Conservation (phyloP, 1,140 invertebrate genomes). For the Bombus terrestris region DNA sequence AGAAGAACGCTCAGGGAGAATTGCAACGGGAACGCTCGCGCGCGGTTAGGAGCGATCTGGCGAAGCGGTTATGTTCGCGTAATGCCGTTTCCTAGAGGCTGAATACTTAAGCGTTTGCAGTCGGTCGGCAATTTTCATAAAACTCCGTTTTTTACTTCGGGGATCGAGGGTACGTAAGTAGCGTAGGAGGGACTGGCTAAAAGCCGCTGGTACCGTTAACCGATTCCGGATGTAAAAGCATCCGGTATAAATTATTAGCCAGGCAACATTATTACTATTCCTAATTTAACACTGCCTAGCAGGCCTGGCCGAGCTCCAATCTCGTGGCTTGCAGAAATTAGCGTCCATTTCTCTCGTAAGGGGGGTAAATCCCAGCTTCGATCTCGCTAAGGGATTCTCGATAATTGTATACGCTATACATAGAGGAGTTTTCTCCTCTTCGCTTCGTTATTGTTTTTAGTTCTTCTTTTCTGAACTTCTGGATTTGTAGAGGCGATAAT, state of each 20-base stretch:
- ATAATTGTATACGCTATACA: not conserved
- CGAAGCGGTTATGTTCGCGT: not conserved
- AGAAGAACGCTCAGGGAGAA: not conserved
- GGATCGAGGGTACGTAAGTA: not conserved
- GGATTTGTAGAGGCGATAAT: not conserved
- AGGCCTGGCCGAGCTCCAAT: constrained; percentile 56
- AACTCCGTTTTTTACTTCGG: constrained; percentile 24
- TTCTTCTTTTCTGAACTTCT: not conserved
- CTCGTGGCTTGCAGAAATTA: constrained; percentile 34
- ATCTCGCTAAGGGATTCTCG: not conserved
- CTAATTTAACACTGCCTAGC: constrained; percentile 55
- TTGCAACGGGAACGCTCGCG: not conserved
- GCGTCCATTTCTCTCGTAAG: not conserved
- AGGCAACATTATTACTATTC: constrained; percentile 56
- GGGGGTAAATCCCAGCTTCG: not conserved
- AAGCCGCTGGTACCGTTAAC: constrained; percentile 55
- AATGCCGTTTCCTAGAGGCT: constrained; percentile 3
- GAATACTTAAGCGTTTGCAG: constrained; percentile 43
- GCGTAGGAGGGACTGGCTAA: constrained; percentile 29
- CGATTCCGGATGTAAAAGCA: constrained; percentile 50
- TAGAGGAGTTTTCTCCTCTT: not conserved
- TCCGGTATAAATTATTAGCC: constrained; percentile 60
- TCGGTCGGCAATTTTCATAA: constrained; percentile 62
- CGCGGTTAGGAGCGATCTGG: not conserved
- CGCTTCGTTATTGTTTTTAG: not conserved